phyloP scores from a whole-genome alignment of 2,797 vertebrate species.

The Galagoides demidoff region DNA sequence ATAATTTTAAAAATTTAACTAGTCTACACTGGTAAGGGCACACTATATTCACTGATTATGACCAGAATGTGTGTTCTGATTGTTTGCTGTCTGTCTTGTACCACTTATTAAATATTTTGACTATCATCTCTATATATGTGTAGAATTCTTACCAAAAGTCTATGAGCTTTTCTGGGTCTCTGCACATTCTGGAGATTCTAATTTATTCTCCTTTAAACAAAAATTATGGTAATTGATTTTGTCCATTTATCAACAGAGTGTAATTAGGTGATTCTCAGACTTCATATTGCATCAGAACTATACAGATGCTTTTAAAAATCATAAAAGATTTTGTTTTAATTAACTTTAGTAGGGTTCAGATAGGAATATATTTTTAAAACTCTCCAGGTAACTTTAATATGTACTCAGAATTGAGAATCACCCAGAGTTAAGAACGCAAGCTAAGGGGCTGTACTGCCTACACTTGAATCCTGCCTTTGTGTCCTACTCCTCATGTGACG shows the following conservation, averaged over 20 bases:
- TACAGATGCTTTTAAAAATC: background rate
- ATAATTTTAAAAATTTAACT: background rate
- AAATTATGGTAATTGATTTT: background rate
- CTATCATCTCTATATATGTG: background rate
- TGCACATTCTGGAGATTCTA: background rate
- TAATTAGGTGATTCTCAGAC: background rate
- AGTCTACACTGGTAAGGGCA: background rate
- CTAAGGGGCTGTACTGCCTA: background rate
- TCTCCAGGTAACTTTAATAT: background rate
- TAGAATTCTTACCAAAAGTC: background rate
- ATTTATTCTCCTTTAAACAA: slow-evolving; percentile 16
- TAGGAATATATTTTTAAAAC: background rate
- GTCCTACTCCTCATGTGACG: background rate
- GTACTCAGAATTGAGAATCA: background rate
- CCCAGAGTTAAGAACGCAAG: background rate
- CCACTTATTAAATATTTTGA: slow-evolving; percentile 3
- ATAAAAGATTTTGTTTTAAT: background rate
- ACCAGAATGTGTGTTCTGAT: background rate
- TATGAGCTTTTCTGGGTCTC: background rate
- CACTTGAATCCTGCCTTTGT: background rate
- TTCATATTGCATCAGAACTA: background rate
- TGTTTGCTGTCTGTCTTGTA: background rate
- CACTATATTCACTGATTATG: background rate
- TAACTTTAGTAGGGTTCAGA: background rate
- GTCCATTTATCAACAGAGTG: background rate